Evolutionary conservation across 2,113 vertebrate genomes (phyloP), one percentile per base, ranked within the genome.

Genomic region (Leucopsar rothschildi): DNA sequence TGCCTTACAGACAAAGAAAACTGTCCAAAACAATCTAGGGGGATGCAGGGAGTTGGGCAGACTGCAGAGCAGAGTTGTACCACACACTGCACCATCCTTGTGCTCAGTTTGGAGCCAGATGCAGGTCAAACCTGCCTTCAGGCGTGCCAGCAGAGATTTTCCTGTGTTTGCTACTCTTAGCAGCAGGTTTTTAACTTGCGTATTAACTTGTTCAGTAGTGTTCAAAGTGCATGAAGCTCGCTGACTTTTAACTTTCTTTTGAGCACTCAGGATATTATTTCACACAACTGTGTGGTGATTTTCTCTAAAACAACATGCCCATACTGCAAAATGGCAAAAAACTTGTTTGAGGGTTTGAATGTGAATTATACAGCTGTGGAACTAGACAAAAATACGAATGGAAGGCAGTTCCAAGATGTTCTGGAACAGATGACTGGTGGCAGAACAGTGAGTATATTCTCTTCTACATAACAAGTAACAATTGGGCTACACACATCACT

Each of bases 281-380:
- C 99, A 64, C 96, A 97, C 72, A 99, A 99, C 95, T 99, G 99
- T 44, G 98, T 99, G 31, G 99, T 99, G 89, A 99, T 99, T 97
- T 99, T 99, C 97, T 99, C 99, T 65, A 99, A 99, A 97, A 99
- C 98, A 85, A 98, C 98, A 3, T 99, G 99, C 55, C 96, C 97
- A 27, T 99, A 99, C 88, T 99, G 99, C 97, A 98, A 96, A 84
- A 99, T 99, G 98, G 98, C 99, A 83, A 99, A 99, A 93, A 98
- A 98, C 7, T 97, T 99, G 24, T 99, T 99, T 95, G 98, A 98
- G 15, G 97, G 98, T 95, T 98, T 99, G 42, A 98, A 99, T 19
- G 95, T 99, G 2, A 96, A 95, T 37, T 99, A 99, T 60, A 99
- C 98, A 97, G 98, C 98, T 37, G 94, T 99, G 22, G 99, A 99